phyloP scores from a whole-genome alignment of 2,797 vertebrate genomes.

The Falco novaeseelandiae region DNA sequence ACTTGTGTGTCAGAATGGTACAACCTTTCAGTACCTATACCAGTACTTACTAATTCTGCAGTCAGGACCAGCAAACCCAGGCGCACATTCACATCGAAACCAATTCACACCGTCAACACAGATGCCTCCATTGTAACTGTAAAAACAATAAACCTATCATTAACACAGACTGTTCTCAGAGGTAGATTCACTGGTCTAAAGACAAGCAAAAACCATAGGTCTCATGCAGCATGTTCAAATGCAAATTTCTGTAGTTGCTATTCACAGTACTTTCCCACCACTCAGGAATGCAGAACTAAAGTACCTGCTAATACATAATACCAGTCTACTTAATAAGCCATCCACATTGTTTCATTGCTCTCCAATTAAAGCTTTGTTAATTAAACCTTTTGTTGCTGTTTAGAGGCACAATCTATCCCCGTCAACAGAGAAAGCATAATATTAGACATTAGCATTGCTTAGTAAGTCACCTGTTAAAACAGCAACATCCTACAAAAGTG shows the following conservation, averaged over 20 bases:
- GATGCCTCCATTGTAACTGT: constrained; percentile 92
- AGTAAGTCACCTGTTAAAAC: not conserved
- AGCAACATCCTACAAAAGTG: not conserved
- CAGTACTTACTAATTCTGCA: constrained; percentile 94
- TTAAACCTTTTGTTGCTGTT: not conserved
- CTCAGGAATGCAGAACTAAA: constrained; percentile 76
- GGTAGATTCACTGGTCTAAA: not conserved
- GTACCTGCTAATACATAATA: not conserved
- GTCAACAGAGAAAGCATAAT: not conserved
- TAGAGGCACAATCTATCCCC: not conserved
- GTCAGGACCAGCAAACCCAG: constrained; percentile 94
- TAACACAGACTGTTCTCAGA: not conserved
- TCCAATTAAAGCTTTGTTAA: constrained; percentile 30
- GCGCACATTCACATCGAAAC: constrained; percentile 93
- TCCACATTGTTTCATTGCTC: not conserved
- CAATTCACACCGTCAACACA: constrained; percentile 95
- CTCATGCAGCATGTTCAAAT: constrained; percentile 76
- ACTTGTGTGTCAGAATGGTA: constrained; percentile 54
- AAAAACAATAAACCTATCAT: not conserved
- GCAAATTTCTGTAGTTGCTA: constrained; percentile 74
- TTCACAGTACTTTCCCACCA: constrained; percentile 55
- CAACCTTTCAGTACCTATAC: not conserved
- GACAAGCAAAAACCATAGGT: constrained; percentile 29
- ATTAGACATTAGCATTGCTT: not conserved
- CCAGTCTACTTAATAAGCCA: not conserved